These are phyloP conservation scores for Drosophila macrothrix DNA, from an alignment of 2,888 invertebrate species.

Conservation along the genomic window DNA sequence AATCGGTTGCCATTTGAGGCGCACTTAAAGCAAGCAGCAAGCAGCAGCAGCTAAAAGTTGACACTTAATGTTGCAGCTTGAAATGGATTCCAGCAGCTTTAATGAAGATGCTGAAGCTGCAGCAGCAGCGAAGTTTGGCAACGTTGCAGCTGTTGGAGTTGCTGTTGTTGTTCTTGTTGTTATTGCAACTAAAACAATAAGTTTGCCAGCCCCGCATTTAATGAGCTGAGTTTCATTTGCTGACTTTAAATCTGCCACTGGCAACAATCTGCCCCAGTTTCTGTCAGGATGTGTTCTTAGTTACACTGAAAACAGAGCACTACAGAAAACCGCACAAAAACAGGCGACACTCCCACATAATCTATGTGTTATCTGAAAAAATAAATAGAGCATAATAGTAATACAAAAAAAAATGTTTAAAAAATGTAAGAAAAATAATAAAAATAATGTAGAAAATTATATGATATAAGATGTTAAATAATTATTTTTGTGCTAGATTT, in stretches of 20 bases:
- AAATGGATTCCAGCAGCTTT: constrained; percentile 11
- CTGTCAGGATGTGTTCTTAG: constrained; percentile 7
- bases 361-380: neutral
- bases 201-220: constrained; percentile 50
- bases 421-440: neutral
- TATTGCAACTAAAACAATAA: constrained; percentile 38
- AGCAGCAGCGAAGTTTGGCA: constrained; percentile 51
- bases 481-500: neutral
- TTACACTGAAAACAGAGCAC: neutral
- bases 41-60: constrained; percentile 37
- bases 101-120: neutral
- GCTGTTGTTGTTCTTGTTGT: neutral
- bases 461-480: neutral
- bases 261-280: constrained; percentile 46
- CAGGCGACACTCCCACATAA: neutral
- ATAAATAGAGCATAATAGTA: neutral
- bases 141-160: constrained; percentile 22
- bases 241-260: constrained; percentile 53
- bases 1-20: constrained; percentile 39
- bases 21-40: constrained; percentile 14
- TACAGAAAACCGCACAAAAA: neutral
- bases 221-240: constrained; percentile 62
- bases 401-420: neutral
- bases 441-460: neutral
- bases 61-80: constrained; percentile 39